A percentile compares a stretch with the other conserved stretches of the same genome.
Evolutionary conservation across 2,888 invertebrate species (phyloP).

Genomic region (Julus scandinavius): DNA sequence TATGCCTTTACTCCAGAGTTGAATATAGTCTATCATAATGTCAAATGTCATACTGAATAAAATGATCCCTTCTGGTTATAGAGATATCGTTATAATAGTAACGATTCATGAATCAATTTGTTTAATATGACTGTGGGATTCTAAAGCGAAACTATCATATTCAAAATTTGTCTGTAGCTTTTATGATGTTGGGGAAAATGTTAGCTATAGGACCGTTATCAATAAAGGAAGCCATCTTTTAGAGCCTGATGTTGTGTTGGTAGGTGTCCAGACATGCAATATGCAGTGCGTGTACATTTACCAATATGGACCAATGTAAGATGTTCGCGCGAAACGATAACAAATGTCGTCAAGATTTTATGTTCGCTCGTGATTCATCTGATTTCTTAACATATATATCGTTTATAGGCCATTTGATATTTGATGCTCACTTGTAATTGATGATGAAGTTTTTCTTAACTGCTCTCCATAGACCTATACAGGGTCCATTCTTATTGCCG

Average conservation of each 20-base stretch:
- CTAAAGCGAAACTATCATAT: neutral
- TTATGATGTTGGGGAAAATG: neutral
- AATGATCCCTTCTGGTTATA: too few relatives aligned
- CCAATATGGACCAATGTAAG: neutral
- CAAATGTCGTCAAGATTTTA: neutral
- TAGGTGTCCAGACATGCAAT: neutral
- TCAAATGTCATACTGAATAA: too few relatives aligned
- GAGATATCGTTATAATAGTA: too few relatives aligned
- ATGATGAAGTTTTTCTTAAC: conserved; percentile 47
- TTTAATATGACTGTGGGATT: neutral
- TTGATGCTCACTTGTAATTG: conserved; percentile 41
- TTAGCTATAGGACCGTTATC: neutral
- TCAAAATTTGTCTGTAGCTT: too few relatives aligned
- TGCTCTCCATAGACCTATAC: conserved; percentile 80
- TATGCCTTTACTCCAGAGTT: too few relatives aligned
- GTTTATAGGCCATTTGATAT: conserved; percentile 37
- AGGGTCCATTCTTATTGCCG: conserved; percentile 90
- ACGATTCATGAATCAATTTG: neutral
- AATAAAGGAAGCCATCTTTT: neutral
- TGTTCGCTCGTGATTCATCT: neutral
- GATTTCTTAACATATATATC: neutral
- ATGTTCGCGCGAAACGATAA: neutral
- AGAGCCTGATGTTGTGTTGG: neutral
- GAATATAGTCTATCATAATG: too few relatives aligned
- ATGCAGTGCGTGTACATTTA: neutral